phyloP scores from a whole-genome alignment of 1,140 invertebrate genomes.

The Drosophila dunni region DNA sequence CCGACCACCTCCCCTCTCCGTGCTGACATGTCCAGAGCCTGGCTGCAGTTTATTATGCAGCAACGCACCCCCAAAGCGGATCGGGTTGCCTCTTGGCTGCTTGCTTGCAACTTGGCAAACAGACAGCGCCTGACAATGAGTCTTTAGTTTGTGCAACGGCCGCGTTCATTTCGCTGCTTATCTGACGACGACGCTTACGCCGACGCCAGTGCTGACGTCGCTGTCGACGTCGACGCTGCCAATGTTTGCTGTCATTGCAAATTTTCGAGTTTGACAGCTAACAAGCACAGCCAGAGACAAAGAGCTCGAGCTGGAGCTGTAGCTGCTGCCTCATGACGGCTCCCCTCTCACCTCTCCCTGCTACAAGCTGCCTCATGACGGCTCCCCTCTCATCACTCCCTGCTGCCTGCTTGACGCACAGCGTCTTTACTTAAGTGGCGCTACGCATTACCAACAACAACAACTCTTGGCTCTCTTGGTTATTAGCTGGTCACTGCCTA shows the following conservation, averaged over 20 bases:
- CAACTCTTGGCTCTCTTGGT: conserved; percentile 33
- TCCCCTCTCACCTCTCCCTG: not conserved
- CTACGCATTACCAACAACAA: conserved; percentile 61
- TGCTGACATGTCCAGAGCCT: not conserved
- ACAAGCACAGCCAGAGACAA: conserved; percentile 65
- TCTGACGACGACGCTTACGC: conserved; percentile 32
- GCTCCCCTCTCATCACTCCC: conserved; percentile 1
- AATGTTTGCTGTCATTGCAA: conserved; percentile 84
- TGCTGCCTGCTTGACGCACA: conserved; percentile 67
- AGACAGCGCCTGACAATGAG: conserved; percentile 81
- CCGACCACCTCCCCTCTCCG: not conserved
- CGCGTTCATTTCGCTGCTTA: conserved; percentile 68
- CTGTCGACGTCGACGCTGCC: conserved; percentile 52
- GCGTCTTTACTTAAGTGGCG: conserved; percentile 78
- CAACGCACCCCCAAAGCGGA: conserved; percentile 76
- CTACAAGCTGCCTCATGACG: conserved; percentile 48
- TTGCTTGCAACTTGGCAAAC: conserved; percentile 38
- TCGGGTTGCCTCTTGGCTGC: conserved; percentile 44
- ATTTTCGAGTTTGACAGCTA: conserved; percentile 84
- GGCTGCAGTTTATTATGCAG: conserved; percentile 79
- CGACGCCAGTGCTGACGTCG: not conserved
- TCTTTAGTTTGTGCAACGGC: conserved; percentile 75
- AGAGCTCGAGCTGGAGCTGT: not conserved
- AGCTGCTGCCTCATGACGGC: conserved; percentile 39
- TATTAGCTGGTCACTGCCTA: conserved; percentile 66